These are phyloP conservation scores for Phrixothrix hirtus DNA, from an alignment of 2,888 invertebrate species.

Conservation along the genomic window DNA sequence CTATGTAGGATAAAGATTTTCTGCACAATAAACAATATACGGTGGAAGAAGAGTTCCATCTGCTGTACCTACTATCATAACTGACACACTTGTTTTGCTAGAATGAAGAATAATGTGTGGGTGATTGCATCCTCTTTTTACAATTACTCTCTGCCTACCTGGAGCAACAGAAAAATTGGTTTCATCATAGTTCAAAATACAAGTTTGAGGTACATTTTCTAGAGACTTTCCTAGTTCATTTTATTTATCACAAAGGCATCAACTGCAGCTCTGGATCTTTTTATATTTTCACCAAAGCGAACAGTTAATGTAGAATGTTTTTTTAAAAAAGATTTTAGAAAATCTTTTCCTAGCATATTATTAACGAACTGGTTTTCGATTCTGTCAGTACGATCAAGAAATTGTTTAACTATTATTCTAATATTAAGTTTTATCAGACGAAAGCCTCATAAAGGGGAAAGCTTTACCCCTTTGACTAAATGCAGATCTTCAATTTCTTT, in stretches of 20 bases:
- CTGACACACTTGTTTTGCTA: constrained; percentile 4
- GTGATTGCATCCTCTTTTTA: background rate
- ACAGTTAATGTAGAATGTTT: no score
- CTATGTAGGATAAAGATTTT: background rate
- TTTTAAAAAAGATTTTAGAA: background rate
- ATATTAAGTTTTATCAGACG: no score
- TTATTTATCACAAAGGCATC: no score
- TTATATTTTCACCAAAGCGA: background rate
- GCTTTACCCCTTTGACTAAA: no score
- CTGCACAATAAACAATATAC: background rate
- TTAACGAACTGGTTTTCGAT: background rate
- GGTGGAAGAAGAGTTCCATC: background rate
- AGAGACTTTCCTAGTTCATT: background rate
- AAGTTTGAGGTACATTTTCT: background rate
- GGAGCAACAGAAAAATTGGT: constrained; percentile 1
- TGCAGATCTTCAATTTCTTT: no score
- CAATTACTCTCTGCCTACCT: no score
- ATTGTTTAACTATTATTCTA: no score
- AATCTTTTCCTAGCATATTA: constrained; percentile 1
- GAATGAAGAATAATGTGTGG: background rate
- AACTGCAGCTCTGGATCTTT: background rate
- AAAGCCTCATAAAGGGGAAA: no score
- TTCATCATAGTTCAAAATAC: background rate
- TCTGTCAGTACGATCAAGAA: background rate
- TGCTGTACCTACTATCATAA: background rate